A percentile compares a stretch with the other conserved stretches of the same genome.
phyloP scores from a whole-genome alignment of 2,888 invertebrate species.

The Crepidodera aurea region DNA sequence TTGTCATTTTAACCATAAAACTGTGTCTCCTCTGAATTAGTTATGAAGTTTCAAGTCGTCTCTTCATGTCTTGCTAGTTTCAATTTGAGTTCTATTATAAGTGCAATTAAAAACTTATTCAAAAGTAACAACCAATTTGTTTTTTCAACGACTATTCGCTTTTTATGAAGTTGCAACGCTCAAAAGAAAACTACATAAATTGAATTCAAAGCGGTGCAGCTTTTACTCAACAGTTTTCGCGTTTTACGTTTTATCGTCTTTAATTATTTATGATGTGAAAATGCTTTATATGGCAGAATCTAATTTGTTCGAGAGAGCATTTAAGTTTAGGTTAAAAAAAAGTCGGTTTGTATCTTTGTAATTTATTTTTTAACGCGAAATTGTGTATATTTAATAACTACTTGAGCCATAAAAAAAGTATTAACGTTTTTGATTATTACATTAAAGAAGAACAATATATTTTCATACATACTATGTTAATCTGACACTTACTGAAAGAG shows the following conservation, averaged over 20 bases:
- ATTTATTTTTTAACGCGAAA: too few species aligned
- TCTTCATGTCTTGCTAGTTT: neutral
- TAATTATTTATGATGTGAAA: constrained; percentile 30
- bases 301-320: constrained; percentile 3
- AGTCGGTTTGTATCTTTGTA: too few species aligned
- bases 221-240: constrained; percentile 28
- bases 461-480: too few species aligned
- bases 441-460: too few species aligned
- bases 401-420: too few species aligned
- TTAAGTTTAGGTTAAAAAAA: too few species aligned
- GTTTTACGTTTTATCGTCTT: constrained; percentile 29
- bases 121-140: constrained; percentile 8
- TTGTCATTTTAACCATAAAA: too few species aligned
- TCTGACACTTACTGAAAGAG: too few species aligned
- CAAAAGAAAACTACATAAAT: constrained; percentile 26
- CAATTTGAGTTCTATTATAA: constrained; percentile 2
- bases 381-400: too few species aligned
- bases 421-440: too few species aligned
- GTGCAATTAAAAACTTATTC: constrained; percentile 10
- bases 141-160: constrained; percentile 13
- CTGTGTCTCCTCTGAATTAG: too few species aligned
- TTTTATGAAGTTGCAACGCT: constrained; percentile 16
- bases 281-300: constrained; percentile 7
- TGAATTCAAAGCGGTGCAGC: constrained; percentile 28
- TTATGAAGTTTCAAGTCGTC: too few species aligned